These are phyloP conservation scores for Oreortyx pictus DNA, from an alignment of 2,797 vertebrate genomes.

Conservation along the genomic window DNA sequence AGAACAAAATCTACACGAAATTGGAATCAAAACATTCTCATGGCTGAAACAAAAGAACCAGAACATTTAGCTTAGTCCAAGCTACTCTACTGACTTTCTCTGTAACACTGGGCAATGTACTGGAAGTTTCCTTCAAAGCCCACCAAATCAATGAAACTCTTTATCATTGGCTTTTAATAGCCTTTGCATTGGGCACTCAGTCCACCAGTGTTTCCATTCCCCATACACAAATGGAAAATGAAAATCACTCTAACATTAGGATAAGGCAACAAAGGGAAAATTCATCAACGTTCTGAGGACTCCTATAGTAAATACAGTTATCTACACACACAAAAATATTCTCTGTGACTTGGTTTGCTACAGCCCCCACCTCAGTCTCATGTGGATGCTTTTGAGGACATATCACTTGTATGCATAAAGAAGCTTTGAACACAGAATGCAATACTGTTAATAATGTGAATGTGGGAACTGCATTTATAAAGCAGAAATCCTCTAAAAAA, in stretches of 20 bases:
- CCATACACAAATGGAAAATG: neutral
- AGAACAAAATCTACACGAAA: neutral
- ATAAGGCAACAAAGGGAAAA: neutral
- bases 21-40: neutral
- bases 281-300: neutral
- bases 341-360: neutral
- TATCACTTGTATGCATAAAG: slow-evolving; percentile 19
- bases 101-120: neutral
- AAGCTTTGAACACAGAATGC: neutral
- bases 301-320: neutral
- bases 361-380: neutral
- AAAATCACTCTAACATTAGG: neutral
- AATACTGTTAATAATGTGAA: neutral
- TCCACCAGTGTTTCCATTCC: neutral
- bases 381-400: neutral
- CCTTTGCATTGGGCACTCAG: neutral
- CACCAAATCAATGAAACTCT: neutral
- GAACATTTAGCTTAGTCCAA: neutral
- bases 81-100: neutral
- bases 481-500: neutral
- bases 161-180: slow-evolving; percentile 3
- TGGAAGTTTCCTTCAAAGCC: slow-evolving; percentile 10
- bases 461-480: neutral
- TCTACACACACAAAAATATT: neutral
- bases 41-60: neutral